Evolutionary conservation across 1,140 invertebrate genomes (phyloP).

Genomic region (Nixonia krombeini): DNA sequence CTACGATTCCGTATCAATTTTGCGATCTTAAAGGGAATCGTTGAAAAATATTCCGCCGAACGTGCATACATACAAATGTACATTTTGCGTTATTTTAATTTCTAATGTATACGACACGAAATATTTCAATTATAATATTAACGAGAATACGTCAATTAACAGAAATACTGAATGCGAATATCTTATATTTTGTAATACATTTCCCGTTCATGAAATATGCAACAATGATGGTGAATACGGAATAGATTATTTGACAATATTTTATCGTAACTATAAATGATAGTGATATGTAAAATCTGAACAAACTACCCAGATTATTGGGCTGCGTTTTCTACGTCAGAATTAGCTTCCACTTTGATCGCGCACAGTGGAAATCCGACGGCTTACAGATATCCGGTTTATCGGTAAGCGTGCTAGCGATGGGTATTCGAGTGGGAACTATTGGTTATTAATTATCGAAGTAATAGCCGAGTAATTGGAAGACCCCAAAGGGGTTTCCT

Average conservation of each 20-base stretch:
- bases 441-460: slow-evolving; percentile 15
- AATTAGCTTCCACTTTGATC: slow-evolving; percentile 2
- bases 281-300: neutral
- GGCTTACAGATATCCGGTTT: slow-evolving; percentile 10
- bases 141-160: too few relatives aligned
- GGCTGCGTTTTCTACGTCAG: neutral
- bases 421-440: slow-evolving; percentile 5
- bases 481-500: slow-evolving; percentile 1
- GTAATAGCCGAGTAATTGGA: slow-evolving; percentile 17
- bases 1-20: neutral
- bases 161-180: too few relatives aligned
- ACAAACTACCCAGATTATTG: neutral
- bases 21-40: neutral
- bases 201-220: too few relatives aligned
- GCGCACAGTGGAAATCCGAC: neutral
- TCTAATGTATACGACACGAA: too few relatives aligned
- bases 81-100: too few relatives aligned
- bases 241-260: too few relatives aligned
- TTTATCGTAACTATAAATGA: neutral
- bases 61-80: too few relatives aligned
- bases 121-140: too few relatives aligned
- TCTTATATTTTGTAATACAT: too few relatives aligned
- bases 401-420: slow-evolving; percentile 1
- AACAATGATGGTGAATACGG: too few relatives aligned
- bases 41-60: neutral